These are phyloP conservation scores for Poeciliopsis paucimaculata DNA, from an alignment of 2,797 vertebrate genomes.

Conservation along the genomic window DNA sequence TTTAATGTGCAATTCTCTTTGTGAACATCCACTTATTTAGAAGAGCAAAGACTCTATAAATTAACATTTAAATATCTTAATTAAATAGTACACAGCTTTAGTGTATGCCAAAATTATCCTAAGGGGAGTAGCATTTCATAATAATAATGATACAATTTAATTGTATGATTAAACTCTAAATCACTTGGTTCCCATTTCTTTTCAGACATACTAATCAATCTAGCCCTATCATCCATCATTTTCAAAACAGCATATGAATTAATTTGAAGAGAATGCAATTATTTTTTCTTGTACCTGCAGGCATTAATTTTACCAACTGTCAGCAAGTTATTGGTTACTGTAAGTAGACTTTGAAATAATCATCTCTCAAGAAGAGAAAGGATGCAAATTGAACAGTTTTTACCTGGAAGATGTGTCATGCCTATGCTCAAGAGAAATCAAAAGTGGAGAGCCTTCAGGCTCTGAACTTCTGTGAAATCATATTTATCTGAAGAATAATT, in stretches of 20 bases:
- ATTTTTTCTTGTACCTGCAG: constrained; percentile 25
- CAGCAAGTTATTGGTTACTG: constrained; percentile 54
- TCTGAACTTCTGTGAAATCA: constrained; percentile 3
- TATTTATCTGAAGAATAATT: neutral
- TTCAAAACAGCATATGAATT: constrained; percentile 51
- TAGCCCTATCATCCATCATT: constrained; percentile 56
- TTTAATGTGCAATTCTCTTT: neutral
- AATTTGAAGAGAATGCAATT: constrained; percentile 49
- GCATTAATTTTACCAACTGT: constrained; percentile 62
- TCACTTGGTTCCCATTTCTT: constrained; percentile 17
- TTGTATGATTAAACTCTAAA: constrained; percentile 33
- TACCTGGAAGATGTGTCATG: constrained; percentile 13
- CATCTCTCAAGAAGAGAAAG: constrained; percentile 17
- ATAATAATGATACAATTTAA: constrained; percentile 5
- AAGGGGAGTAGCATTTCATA: constrained; percentile 1
- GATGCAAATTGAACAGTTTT: constrained; percentile 1
- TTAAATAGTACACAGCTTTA: neutral
- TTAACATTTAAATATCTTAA: neutral
- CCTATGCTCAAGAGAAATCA: constrained; percentile 2
- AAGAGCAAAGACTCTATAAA: neutral
- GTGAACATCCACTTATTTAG: neutral
- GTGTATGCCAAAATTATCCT: neutral
- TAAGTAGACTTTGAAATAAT: constrained; percentile 51
- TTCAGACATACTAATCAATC: constrained; percentile 55
- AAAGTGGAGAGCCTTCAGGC: constrained; percentile 6